Evolutionary conservation across 2,113 vertebrate genomes (phyloP).

Genomic region (Rhipidura dahli): DNA sequence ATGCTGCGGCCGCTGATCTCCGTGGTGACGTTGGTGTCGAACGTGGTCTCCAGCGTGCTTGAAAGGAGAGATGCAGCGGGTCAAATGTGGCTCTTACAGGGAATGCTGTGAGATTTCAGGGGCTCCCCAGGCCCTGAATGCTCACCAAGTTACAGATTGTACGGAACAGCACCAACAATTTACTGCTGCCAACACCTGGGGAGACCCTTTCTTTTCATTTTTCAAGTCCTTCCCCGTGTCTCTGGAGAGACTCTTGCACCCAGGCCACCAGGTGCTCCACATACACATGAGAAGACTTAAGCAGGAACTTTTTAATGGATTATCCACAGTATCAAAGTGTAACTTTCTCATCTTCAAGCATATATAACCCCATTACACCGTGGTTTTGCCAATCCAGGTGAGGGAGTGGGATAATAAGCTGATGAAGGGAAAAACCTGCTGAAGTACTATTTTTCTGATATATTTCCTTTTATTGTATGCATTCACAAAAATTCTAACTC

Average conservation of each 20-base stretch:
- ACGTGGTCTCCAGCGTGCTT: constrained; percentile 94
- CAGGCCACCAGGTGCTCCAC: not conserved
- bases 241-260: not conserved
- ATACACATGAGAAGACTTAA: rapidly evolving
- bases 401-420: not conserved
- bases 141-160: not conserved
- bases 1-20: constrained; percentile 89
- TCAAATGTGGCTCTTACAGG: rapidly evolving
- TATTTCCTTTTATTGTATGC: not conserved
- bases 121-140: rapidly evolving
- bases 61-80: not conserved
- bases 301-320: not conserved
- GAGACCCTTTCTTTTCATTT: not conserved
- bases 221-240: not conserved
- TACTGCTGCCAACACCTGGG: not conserved
- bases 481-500: not conserved
- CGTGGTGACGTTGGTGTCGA: constrained; percentile 89
- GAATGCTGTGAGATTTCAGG: not conserved
- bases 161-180: not conserved
- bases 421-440: not conserved
- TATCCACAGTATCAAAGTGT: not conserved
- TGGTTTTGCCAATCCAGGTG: not conserved
- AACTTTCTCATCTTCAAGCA: not conserved
- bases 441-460: not conserved
- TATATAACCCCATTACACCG: not conserved